Percentiles rank a stretch among this genome's conserved stretches.
phyloP scores from a whole-genome alignment of 2,888 invertebrate species.

The Drosophila lutescens region DNA sequence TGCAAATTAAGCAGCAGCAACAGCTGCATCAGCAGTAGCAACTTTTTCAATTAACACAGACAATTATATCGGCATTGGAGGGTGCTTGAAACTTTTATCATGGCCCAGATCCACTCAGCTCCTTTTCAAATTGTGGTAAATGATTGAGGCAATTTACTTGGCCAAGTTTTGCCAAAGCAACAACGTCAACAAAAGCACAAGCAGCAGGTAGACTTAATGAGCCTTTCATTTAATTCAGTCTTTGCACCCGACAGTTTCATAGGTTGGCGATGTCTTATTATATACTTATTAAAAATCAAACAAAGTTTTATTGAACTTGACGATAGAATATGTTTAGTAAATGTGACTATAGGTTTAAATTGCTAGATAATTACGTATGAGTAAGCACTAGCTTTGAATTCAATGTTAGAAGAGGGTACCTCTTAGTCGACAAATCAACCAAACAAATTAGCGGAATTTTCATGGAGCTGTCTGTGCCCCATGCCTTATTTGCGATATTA shows the following conservation, averaged over 20 bases:
- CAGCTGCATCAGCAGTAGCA: slow-evolving; percentile 48
- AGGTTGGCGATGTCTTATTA: not conserved
- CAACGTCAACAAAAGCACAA: slow-evolving; percentile 15
- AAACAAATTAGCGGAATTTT: no score
- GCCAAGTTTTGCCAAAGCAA: slow-evolving; percentile 22
- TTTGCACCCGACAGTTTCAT: slow-evolving; percentile 11
- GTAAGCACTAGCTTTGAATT: no score
- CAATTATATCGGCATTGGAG: slow-evolving; percentile 65
- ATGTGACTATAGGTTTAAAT: no score
- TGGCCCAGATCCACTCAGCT: slow-evolving; percentile 36
- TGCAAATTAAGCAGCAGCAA: slow-evolving; percentile 33
- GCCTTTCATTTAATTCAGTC: slow-evolving; percentile 56
- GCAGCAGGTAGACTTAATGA: slow-evolving; percentile 46
- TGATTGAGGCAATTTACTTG: slow-evolving; percentile 40
- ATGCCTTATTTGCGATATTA: slow-evolving; percentile 52
- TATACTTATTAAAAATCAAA: not conserved
- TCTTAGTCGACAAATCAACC: no score
- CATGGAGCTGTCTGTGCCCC: not conserved
- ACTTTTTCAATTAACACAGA: slow-evolving; percentile 72
- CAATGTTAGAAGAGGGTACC: no score
- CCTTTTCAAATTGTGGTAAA: slow-evolving; percentile 40
- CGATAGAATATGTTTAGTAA: no score
- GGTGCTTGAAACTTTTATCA: slow-evolving; percentile 61
- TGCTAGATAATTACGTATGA: no score
- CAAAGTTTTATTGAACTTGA: no score